phyloP scores from a whole-genome alignment of 1,140 invertebrate species.

The Drosophila tristis region DNA sequence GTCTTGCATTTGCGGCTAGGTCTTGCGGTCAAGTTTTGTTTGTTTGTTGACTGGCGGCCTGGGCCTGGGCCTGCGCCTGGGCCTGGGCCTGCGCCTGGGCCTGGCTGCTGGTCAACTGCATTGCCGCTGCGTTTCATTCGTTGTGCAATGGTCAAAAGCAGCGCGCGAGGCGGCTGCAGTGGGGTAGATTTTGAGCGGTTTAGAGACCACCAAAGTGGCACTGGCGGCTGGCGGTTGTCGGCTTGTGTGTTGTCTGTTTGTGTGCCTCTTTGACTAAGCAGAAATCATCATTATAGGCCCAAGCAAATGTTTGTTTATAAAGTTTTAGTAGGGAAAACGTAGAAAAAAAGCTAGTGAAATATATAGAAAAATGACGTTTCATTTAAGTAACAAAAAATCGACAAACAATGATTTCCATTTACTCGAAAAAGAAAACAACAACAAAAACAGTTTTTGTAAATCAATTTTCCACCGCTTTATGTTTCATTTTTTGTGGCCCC shows the following conservation, averaged over 20 bases:
- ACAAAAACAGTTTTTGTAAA: too few species aligned
- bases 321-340: neutral
- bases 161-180: neutral
- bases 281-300: constrained; percentile 12
- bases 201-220: constrained; percentile 47
- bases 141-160: constrained; percentile 44
- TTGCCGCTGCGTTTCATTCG: neutral
- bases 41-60: constrained; percentile 31
- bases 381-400: neutral
- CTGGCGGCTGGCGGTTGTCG: constrained; percentile 25
- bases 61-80: neutral
- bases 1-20: constrained; percentile 35
- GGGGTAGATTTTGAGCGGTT: neutral
- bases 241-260: constrained; percentile 38
- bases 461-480: neutral
- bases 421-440: too few species aligned
- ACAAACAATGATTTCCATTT: too few species aligned
- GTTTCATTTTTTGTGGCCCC: neutral
- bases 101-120: constrained; percentile 45
- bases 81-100: neutral
- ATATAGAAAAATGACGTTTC: too few species aligned
- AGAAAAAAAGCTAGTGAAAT: too few species aligned
- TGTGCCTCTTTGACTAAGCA: constrained; percentile 34
- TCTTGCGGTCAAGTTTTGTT: constrained; percentile 33
- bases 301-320: constrained; percentile 17